A percentile compares a stretch with the other conserved stretches of the same genome.
Conservation (phyloP, 2,113 vertebrate genomes). For the Paralichthys olivaceus region DNA sequence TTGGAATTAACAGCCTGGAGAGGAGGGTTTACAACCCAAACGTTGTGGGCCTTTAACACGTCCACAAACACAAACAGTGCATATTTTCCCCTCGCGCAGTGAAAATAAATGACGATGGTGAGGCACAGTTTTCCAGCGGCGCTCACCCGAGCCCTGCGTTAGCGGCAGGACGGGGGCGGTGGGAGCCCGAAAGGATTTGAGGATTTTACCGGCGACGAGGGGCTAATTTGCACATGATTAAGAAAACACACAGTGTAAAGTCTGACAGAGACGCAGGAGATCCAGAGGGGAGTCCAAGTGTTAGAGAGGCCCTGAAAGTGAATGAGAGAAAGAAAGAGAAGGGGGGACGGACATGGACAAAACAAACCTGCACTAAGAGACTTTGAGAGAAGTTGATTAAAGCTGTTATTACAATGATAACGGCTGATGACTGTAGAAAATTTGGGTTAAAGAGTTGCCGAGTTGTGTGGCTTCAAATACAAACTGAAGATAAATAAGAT, state of each 20-base stretch:
- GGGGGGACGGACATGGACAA: conserved; percentile 24
- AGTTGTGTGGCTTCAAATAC: no score
- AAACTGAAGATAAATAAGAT: no score
- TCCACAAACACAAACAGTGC: conserved; percentile 72
- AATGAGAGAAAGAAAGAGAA: conserved; percentile 7
- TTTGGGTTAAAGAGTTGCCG: not conserved
- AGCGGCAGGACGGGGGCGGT: conserved; percentile 6
- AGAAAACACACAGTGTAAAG: conserved; percentile 76
- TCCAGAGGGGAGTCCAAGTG: conserved; percentile 20
- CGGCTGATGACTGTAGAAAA: not conserved
- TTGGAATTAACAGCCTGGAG: conserved; percentile 59
- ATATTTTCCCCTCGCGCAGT: conserved; percentile 49
- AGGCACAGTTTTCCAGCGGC: conserved; percentile 63
- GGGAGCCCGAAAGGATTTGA: conserved; percentile 56
- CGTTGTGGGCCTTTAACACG: conserved; percentile 61
- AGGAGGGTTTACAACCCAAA: conserved; percentile 56
- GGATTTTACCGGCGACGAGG: conserved; percentile 68
- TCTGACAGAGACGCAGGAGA: conserved; percentile 45
- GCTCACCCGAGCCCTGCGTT: conserved; percentile 26
- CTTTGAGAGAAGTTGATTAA: conserved; percentile 28
- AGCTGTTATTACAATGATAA: conserved; percentile 45
- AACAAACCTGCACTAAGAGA: conserved; percentile 23
- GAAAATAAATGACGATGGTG: conserved; percentile 69
- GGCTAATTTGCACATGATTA: conserved; percentile 79
- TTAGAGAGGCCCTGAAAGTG: conserved; percentile 22